phyloP scores from a whole-genome alignment of 2,797 vertebrate species.

The Agapornis canus region DNA sequence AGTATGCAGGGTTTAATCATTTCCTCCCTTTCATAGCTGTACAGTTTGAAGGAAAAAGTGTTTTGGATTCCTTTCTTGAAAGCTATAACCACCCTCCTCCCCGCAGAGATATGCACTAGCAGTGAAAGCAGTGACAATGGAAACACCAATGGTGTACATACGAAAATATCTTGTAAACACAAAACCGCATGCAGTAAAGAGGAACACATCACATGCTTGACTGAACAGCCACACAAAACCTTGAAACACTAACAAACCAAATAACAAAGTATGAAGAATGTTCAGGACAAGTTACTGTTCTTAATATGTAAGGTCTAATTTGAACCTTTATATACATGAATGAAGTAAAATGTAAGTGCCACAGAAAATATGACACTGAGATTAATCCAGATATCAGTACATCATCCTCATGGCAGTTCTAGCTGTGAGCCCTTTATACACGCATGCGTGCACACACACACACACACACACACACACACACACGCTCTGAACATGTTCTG shows the following conservation, averaged over 20 bases:
- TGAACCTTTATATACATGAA: slow-evolving; percentile 18
- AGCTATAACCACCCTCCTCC: not conserved
- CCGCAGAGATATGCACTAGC: not conserved
- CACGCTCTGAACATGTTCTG: not conserved
- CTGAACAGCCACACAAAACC: slow-evolving; percentile 15
- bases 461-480: not conserved
- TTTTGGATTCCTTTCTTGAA: not conserved
- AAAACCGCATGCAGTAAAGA: slow-evolving; percentile 28
- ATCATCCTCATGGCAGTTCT: not conserved
- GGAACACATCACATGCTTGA: slow-evolving; percentile 43
- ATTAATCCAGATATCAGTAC: slow-evolving; percentile 71
- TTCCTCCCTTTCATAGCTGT: not conserved
- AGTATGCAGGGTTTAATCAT: not conserved
- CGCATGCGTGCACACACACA: not conserved
- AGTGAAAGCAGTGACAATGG: not conserved
- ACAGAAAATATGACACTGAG: slow-evolving; percentile 54
- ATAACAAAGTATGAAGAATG: not conserved
- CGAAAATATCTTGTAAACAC: slow-evolving; percentile 8
- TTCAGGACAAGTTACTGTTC: not conserved
- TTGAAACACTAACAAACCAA: not conserved
- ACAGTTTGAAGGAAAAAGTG: not conserved
- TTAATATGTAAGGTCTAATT: slow-evolving; percentile 3
- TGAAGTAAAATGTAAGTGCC: slow-evolving; percentile 36
- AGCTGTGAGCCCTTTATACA: not conserved
- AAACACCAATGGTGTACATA: not conserved